Percentiles rank a stretch among this genome's conserved stretches.
Conservation (phyloP, 2,113 vertebrate genomes). For the Mirounga angustirostris region DNA sequence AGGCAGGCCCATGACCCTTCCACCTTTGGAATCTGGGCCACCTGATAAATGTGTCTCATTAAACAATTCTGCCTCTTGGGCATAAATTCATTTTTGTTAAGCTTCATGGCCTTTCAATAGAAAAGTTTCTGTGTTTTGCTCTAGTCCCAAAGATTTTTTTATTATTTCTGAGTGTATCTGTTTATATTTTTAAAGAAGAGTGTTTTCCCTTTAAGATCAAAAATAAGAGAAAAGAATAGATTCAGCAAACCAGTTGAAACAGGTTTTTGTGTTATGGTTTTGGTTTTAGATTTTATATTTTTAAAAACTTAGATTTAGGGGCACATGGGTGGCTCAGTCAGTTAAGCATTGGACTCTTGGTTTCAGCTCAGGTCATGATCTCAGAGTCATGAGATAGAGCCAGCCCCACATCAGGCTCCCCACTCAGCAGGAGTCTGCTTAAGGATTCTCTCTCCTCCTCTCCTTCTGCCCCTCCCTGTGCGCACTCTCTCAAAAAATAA, state of each 20-base stretch:
- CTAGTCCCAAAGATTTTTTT: not conserved
- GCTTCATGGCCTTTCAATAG: not conserved
- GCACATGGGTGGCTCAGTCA: not conserved
- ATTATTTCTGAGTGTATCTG: not conserved
- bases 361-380: not conserved
- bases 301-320: not conserved
- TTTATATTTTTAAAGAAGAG: not conserved
- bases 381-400: not conserved
- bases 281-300: not conserved
- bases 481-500: not conserved
- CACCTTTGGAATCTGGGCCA: not conserved
- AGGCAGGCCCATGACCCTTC: fast-evolving
- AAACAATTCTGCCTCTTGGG: not conserved
- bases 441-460: not conserved
- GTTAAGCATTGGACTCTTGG: not conserved
- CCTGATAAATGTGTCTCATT: not conserved
- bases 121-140: slow-evolving; percentile 14
- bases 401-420: not conserved
- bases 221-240: not conserved
- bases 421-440: not conserved
- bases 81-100: not conserved
- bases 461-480: not conserved
- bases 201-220: not conserved
- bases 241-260: slow-evolving; percentile 11
- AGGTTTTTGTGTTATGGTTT: not conserved